Evolutionary conservation across 2,113 vertebrate species (phyloP).

Genomic region (Sminthopsis crassicaudata): DNA sequence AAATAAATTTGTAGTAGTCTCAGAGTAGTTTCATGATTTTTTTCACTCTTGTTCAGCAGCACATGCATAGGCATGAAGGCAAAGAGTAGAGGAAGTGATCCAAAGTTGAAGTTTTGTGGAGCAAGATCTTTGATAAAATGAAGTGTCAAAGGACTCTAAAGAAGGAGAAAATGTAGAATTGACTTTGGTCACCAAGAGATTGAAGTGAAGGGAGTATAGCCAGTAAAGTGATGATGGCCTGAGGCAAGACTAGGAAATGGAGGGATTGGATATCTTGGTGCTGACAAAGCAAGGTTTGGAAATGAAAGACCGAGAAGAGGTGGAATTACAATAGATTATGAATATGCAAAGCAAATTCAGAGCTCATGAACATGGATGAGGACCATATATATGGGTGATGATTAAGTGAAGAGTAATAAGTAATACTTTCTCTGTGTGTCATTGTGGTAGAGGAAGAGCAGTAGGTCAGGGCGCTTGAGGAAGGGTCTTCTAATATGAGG

Average conservation of each 20-base stretch:
- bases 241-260: not conserved
- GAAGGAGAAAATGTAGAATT: not conserved
- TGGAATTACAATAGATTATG: not conserved
- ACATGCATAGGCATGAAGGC: not conserved
- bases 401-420: too few relatives aligned
- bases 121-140: not conserved
- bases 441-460: not conserved
- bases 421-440: too few relatives aligned
- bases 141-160: not conserved
- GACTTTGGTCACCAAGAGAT: not conserved
- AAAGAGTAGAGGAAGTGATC: not conserved
- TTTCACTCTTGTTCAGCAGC: not conserved
- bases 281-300: not conserved
- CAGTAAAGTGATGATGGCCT: not conserved
- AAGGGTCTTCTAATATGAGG: not conserved
- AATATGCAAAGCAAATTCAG: too few relatives aligned
- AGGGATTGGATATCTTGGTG: not conserved
- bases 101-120: not conserved
- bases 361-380: too few relatives aligned
- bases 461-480: not conserved
- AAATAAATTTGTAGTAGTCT: not conserved
- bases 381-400: too few relatives aligned
- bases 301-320: not conserved
- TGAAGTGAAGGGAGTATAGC: not conserved
- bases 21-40: not conserved